These are phyloP conservation scores for Vipera ursinii DNA, from an alignment of 2,797 vertebrate genomes.

Conservation along the genomic window DNA sequence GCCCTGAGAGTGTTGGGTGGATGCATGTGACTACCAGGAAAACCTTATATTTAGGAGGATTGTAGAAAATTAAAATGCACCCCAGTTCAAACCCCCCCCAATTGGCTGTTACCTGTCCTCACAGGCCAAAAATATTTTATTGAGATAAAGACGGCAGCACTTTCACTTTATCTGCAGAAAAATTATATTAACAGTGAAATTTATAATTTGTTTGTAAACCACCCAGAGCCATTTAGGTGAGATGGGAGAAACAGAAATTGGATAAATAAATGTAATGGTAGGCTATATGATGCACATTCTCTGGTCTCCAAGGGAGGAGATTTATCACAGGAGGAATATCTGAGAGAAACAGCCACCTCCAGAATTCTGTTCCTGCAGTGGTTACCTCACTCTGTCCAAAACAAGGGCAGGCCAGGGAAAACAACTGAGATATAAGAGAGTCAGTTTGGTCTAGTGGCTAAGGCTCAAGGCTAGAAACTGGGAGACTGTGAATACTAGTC, in stretches of 20 bases:
- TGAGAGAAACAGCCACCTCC: not conserved
- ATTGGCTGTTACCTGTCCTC: not conserved
- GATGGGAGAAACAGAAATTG: not conserved
- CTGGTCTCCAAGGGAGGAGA: not conserved
- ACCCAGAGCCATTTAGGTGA: not conserved
- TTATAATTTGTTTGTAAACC: not conserved
- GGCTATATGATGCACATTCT: not conserved
- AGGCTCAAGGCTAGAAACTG: not conserved
- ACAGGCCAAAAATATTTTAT: not conserved
- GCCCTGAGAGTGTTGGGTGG: not conserved
- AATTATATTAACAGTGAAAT: not conserved
- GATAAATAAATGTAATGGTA: not conserved
- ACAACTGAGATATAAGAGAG: not conserved
- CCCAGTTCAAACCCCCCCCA: not conserved
- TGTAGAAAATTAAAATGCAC: not conserved
- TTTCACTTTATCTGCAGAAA: not conserved
- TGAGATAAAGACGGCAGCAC: not conserved
- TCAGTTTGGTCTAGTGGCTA: not conserved
- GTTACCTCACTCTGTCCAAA: not conserved
- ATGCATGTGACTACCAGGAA: not conserved
- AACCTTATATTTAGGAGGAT: not conserved
- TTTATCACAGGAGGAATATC: not conserved
- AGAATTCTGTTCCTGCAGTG: not conserved
- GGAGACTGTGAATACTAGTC: not conserved
- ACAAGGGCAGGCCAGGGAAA: not conserved